Evolutionary conservation across 1,140 invertebrate species (phyloP).

Genomic region (Zaprionus nigranus): DNA sequence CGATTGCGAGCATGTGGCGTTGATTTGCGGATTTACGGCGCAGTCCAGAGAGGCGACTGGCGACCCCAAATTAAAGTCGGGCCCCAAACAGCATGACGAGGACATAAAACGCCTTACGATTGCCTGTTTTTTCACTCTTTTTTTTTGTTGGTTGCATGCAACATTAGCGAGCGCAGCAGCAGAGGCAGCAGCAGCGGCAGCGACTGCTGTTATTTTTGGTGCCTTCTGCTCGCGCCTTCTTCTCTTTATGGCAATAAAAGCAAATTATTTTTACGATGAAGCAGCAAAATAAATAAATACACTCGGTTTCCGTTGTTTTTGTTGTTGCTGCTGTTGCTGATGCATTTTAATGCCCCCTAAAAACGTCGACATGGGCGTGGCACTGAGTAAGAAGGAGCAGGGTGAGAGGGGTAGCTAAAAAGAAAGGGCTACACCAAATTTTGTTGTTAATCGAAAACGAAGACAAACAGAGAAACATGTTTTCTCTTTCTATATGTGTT

Average conservation of each 20-base stretch:
- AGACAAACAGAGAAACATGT: constrained; percentile 1
- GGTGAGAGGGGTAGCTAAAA: background rate
- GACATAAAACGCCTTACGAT: constrained; percentile 72
- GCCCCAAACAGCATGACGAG: constrained; percentile 57
- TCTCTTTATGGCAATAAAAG: constrained; percentile 71
- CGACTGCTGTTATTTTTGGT: constrained; percentile 6
- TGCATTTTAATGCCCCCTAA: constrained; percentile 66
- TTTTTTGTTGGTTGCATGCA: constrained; percentile 51
- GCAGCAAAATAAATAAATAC: constrained; percentile 78
- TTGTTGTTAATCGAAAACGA: background rate
- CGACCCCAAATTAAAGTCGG: constrained; percentile 46
- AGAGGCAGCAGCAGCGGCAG: constrained; percentile 33
- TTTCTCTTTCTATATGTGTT: background rate
- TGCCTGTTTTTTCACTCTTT: constrained; percentile 20
- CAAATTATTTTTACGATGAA: constrained; percentile 81
- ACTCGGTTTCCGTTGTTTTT: constrained; percentile 41
- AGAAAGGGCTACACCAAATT: background rate
- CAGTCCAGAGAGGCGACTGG: background rate
- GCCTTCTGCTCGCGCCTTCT: background rate
- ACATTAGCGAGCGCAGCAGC: constrained; percentile 49
- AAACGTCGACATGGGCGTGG: constrained; percentile 51
- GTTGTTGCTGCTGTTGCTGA: constrained; percentile 29
- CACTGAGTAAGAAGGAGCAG: background rate
- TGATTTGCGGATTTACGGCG: constrained; percentile 65
- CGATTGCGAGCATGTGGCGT: constrained; percentile 53